Evolutionary conservation across 2,888 invertebrate species (phyloP).

Genomic region (Melanostoma mellinum): DNA sequence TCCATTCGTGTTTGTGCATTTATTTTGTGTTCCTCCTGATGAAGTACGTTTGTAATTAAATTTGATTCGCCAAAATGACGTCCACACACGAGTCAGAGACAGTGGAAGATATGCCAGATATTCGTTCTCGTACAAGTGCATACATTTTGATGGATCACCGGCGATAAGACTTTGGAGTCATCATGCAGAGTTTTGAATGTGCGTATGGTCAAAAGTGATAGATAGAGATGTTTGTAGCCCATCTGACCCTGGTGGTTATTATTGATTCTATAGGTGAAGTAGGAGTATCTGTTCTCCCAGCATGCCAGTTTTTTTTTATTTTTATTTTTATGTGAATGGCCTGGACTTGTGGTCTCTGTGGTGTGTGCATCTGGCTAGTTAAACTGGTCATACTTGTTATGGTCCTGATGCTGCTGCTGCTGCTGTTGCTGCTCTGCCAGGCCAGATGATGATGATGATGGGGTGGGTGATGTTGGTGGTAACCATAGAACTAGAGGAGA

Average conservation of each 20-base stretch:
- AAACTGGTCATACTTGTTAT: constrained; percentile 69
- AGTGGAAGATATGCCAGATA: constrained; percentile 12
- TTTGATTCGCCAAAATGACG: constrained; percentile 61
- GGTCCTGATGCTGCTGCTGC: neutral
- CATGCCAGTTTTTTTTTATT: constrained; percentile 3
- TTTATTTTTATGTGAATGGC: neutral
- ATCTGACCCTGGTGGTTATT: constrained; percentile 62
- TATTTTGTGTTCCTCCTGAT: constrained; percentile 34
- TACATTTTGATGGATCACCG: constrained; percentile 67
- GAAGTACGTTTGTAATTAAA: constrained; percentile 72
- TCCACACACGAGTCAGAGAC: constrained; percentile 39
- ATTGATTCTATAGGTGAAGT: constrained; percentile 56
- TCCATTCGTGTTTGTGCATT: constrained; percentile 32
- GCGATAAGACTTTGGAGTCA: constrained; percentile 64
- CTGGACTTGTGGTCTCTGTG: constrained; percentile 3
- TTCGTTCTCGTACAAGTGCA: constrained; percentile 13
- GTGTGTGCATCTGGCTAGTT: constrained; percentile 46
- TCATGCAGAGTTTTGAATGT: constrained; percentile 28
- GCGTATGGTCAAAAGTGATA: constrained; percentile 61
- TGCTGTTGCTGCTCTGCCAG: constrained; percentile 32
- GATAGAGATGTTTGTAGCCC: constrained; percentile 69
- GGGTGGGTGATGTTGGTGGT: constrained; percentile 58
- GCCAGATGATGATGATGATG: constrained; percentile 44
- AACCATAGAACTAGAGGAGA: neutral
- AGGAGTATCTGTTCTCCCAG: constrained; percentile 39